phyloP scores from a whole-genome alignment of 2,113 vertebrate genomes.

The Argyrosomus japonicus region DNA sequence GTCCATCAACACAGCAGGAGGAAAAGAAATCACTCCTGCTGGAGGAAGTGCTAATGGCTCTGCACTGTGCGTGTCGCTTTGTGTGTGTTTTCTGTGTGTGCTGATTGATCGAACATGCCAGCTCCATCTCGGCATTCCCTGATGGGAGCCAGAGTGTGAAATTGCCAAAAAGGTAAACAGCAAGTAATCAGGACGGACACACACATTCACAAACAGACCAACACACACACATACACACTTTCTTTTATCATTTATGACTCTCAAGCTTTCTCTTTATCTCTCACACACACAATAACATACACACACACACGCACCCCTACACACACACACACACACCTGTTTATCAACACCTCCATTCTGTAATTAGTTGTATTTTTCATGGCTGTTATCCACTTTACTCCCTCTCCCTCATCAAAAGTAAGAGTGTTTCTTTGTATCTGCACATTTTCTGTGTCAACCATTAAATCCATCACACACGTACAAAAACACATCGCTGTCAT shows the following conservation, averaged over 20 bases:
- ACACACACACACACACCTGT: constrained; percentile 18
- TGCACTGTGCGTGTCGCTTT: constrained; percentile 24
- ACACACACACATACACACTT: constrained; percentile 13
- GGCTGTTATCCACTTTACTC: constrained; percentile 19
- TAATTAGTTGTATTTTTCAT: constrained; percentile 50
- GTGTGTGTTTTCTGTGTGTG: constrained; percentile 36
- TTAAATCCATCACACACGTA: constrained; percentile 8
- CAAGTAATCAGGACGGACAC: constrained; percentile 58
- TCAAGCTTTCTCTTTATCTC: not conserved
- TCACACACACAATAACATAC: constrained; percentile 8
- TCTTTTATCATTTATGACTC: not conserved
- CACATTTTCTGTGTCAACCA: constrained; percentile 1
- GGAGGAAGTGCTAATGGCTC: constrained; percentile 74
- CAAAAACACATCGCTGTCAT: constrained; percentile 29
- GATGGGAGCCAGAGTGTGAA: constrained; percentile 74
- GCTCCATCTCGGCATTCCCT: constrained; percentile 69
- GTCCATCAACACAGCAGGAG: constrained; percentile 76
- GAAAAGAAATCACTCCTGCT: constrained; percentile 65
- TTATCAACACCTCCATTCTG: constrained; percentile 3
- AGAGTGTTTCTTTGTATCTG: constrained; percentile 26
- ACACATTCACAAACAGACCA: constrained; percentile 7
- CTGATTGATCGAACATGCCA: constrained; percentile 73
- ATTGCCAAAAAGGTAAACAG: constrained; percentile 69
- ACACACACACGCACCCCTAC: constrained; percentile 12
- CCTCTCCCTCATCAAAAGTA: constrained; percentile 12